A percentile compares a stretch with the other conserved stretches of the same genome.
phyloP scores from a whole-genome alignment of 1,140 invertebrate genomes.

The Batillaria attramentaria region DNA sequence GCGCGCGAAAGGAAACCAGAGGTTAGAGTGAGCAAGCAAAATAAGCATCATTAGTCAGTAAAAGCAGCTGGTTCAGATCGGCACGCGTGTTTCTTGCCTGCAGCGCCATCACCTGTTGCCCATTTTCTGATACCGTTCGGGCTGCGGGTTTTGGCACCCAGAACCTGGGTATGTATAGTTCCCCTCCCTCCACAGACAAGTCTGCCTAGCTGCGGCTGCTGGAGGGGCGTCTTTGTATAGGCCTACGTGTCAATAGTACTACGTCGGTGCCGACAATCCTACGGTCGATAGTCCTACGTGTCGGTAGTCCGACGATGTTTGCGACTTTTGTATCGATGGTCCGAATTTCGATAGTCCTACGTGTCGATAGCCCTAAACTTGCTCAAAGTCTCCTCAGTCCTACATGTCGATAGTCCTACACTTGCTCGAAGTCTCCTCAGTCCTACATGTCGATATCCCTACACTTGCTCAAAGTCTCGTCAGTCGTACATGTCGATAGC shows the following conservation, averaged over 20 bases:
- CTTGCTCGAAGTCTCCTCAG: too few species aligned
- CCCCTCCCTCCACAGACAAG: background rate
- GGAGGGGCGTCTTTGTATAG: background rate
- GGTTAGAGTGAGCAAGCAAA: background rate
- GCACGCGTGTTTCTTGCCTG: background rate
- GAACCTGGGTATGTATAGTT: background rate
- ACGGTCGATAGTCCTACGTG: background rate
- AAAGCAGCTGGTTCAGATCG: constrained; percentile 9
- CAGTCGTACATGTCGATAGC: too few species aligned
- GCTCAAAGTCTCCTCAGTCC: too few species aligned
- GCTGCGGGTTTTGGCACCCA: too few species aligned
- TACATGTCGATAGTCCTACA: too few species aligned
- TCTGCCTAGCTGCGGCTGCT: too few species aligned
- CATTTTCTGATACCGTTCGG: background rate
- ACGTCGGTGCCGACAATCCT: background rate
- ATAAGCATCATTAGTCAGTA: background rate
- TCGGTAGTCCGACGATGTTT: background rate
- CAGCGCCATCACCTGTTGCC: background rate
- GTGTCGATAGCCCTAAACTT: too few species aligned
- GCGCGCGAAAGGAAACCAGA: background rate
- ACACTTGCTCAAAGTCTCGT: too few species aligned
- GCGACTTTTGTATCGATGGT: too few species aligned
- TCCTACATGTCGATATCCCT: too few species aligned
- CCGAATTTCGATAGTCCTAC: too few species aligned
- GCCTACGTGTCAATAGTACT: background rate